These are phyloP conservation scores for Oenanthe melanoleuca DNA, from an alignment of 2,113 vertebrate genomes.

Conservation along the genomic window DNA sequence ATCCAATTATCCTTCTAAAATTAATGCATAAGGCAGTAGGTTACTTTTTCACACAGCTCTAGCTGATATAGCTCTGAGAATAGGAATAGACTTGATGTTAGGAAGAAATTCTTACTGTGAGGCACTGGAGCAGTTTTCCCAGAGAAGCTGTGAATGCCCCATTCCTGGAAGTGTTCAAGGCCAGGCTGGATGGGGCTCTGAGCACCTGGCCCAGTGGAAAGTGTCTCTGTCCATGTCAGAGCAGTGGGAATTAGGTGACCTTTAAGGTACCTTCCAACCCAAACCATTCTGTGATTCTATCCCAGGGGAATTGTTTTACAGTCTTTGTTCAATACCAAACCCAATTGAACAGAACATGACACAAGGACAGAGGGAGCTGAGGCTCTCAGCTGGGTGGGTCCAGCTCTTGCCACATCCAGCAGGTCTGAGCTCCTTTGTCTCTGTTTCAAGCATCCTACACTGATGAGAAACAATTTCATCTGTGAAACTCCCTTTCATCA, in stretches of 20 bases:
- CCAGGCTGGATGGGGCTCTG: background rate
- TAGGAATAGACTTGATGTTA: background rate
- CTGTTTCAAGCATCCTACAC: background rate
- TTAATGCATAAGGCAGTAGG: background rate
- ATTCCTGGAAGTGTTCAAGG: background rate
- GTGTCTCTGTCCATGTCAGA: background rate
- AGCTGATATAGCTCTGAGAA: background rate
- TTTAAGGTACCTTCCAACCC: background rate
- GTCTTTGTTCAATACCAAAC: background rate
- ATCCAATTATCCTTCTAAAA: background rate
- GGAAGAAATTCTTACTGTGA: background rate
- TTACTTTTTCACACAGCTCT: background rate
- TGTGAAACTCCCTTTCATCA: background rate
- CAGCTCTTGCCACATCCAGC: background rate
- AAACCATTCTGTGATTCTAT: background rate
- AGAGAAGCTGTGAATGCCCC: background rate
- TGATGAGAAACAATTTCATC: background rate
- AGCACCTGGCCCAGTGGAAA: background rate
- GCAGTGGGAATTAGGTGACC: background rate
- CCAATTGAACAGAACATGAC: background rate
- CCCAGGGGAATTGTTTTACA: background rate
- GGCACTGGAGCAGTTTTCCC: background rate
- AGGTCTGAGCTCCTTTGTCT: background rate
- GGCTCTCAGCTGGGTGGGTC: background rate
- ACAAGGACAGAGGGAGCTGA: background rate